Evolutionary conservation across 23 tunicate genomes (phyloP), one percentile per base, ranked within the genome.

Genomic region (Corella eumyota): DNA sequence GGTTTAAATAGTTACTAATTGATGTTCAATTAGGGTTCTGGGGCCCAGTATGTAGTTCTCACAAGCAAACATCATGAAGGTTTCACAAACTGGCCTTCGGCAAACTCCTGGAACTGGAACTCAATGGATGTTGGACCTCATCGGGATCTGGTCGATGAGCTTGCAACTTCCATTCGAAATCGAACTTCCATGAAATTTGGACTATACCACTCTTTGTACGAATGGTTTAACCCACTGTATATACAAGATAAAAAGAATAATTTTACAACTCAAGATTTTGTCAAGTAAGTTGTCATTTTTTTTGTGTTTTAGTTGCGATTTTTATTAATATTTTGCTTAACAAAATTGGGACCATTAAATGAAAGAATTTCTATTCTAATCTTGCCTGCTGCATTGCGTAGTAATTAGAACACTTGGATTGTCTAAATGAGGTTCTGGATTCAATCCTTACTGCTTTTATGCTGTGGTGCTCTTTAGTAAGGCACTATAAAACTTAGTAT

Each of bases 31-130:
- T 25, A 34, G 47, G 65, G 29, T 13, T 70, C 81, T 38, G 81
- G 81, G 13, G 81, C 81, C 27, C 54, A 75, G 36, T 75, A 75
- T 51, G 72, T 65, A 17, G 81, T 67, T 53, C 40, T 75, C 0
- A 75, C 81, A 51, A 52, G 63, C 71, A 75, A 75, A 35, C 81
- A n/a, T n/a, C n/a, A n/a, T 58, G 79, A 80, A 36, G 79, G 79
- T 24, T 72, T 36, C 36, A 80, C 90, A 0, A 65, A 70, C 38
- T 80, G 90, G 90, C 90, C 90, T 6, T 80, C 90, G 2, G 73
- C 46, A n/a, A 33, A 30, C 21, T 76, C 83, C 5, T 67, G 74
- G 74, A 76, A 76, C 58, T 76, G 83, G 83, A 76, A 76, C 46
- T 67, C 74, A 26, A 50, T 76, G 61, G 83, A 76, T 58, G 83